Conservation (phyloP, 1,140 invertebrate species). For the Drosophila dunni region DNA sequence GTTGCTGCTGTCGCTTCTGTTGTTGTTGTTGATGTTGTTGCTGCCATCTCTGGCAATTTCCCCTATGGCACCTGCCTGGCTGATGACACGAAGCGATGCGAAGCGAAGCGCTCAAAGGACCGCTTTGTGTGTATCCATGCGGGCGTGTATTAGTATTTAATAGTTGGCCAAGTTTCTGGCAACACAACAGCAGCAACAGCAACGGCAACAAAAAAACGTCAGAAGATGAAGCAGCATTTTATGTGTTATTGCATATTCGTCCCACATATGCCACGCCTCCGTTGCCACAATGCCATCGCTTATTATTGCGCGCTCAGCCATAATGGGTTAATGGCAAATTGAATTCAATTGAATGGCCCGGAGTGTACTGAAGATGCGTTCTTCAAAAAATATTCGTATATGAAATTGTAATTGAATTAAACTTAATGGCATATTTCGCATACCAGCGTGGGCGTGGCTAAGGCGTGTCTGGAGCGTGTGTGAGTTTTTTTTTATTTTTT, state of each 20-base stretch:
- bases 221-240: conserved; percentile 49
- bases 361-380: conserved; percentile 26
- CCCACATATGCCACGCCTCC: conserved; percentile 35
- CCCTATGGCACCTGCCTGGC: conserved; percentile 29
- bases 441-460: conserved; percentile 34
- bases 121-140: conserved; percentile 67
- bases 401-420: conserved; percentile 83
- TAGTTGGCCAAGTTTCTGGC: conserved; percentile 62
- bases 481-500: conserved; percentile 59
- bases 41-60: conserved; percentile 51
- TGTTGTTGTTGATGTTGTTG: conserved; percentile 40
- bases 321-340: conserved; percentile 83
- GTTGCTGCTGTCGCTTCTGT: conserved; percentile 32
- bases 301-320: conserved; percentile 75
- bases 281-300: conserved; percentile 37
- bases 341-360: conserved; percentile 69
- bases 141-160: conserved; percentile 72
- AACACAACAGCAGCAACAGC: background rate
- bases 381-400: conserved; percentile 55
- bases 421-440: conserved; percentile 81
- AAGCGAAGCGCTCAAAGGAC: conserved; percentile 58
- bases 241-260: conserved; percentile 79
- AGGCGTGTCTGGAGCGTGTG: conserved; percentile 19
- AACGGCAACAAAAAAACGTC: background rate
- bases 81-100: conserved; percentile 37